Base-by-base conservation (phyloP, 1,140 invertebrate species). In the Ips nitidus region DNA sequence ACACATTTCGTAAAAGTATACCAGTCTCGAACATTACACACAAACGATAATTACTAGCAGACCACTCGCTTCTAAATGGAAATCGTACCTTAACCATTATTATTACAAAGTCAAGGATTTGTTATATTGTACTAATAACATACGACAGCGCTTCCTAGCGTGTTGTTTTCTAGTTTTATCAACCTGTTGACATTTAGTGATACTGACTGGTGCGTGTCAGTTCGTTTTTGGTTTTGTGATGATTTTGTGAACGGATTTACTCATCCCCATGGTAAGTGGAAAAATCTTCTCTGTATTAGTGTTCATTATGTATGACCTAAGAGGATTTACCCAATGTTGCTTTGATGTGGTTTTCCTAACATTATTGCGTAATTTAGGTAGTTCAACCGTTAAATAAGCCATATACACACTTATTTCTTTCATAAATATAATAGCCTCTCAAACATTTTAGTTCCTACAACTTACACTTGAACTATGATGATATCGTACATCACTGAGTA, bases 51-150 rank as follows among this genome's bases (percentile, higher is more conserved):
- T 50, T 61, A 45, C 42, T 55, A 36, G 40, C 61, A 5, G 1
- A 36, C 41, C 38, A 56, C 45, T 41, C 67, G 59, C 50, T 63
- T 55, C 45, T 53, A 52, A 62, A 69, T 57, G 42, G 47, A n/a
- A 68, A 47, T 43, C 67, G 40, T 69, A 63, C 58, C 52, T 63
- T 56, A 53, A 57, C 6, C 41, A 58, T 36, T 57, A 58, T 36
- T 57, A 43, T 70, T 66, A 66, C 56, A 70, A 65, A 70, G 69
- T 70, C 61, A 70, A 70, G 69, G 69, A 70, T 70, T 70, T 70
- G 39, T 63, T 66, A 55, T 70, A 66, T 58, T 70, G 61, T 59
- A 52, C 52, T 69, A 69, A 69, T 68, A 57, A 69, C 40, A 56
- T 41, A 53, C 41, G 42, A 62, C 62, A 70, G 62, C 69, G 69